Percentiles rank a stretch among this genome's conserved stretches.
Conservation (phyloP, 1,140 invertebrate genomes). For the Sarcophaga peregrina region DNA sequence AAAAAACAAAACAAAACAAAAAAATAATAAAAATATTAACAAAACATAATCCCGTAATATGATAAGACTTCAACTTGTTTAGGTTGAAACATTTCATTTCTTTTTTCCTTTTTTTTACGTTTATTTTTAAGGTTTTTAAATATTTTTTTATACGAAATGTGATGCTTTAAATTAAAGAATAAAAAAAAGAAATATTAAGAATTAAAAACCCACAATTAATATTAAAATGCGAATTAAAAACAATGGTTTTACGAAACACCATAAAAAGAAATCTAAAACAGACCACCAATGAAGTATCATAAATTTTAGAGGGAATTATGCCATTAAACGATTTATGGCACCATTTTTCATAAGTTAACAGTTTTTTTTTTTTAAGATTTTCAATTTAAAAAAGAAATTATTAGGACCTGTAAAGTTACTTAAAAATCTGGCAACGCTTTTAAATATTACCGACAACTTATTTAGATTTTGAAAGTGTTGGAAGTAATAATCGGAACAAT, state of each 20-base stretch:
- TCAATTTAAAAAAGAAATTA: too few species aligned
- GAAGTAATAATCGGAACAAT: too few species aligned
- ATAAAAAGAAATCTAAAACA: neutral
- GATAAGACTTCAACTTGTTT: conserved; percentile 41
- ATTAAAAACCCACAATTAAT: neutral
- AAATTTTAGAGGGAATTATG: neutral
- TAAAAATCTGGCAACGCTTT: too few species aligned
- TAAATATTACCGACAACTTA: too few species aligned
- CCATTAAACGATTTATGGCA: too few species aligned
- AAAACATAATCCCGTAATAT: conserved; percentile 40
- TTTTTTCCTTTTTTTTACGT: neutral
- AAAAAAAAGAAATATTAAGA: conserved; percentile 32
- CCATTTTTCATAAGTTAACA: too few species aligned
- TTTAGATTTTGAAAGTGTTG: too few species aligned
- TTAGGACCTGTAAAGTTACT: too few species aligned
- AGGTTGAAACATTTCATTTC: neutral
- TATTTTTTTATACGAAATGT: neutral
- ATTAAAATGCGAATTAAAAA: conserved; percentile 2
- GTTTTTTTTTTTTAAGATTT: too few species aligned
- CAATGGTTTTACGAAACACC: neutral
- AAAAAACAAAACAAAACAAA: conserved; percentile 19
- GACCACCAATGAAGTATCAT: conserved; percentile 31
- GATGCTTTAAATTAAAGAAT: conserved; percentile 17
- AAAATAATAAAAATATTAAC: neutral
- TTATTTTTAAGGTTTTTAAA: too few species aligned